phyloP scores from a whole-genome alignment of 2,888 invertebrate species.

The Ariolimax columbianus region DNA sequence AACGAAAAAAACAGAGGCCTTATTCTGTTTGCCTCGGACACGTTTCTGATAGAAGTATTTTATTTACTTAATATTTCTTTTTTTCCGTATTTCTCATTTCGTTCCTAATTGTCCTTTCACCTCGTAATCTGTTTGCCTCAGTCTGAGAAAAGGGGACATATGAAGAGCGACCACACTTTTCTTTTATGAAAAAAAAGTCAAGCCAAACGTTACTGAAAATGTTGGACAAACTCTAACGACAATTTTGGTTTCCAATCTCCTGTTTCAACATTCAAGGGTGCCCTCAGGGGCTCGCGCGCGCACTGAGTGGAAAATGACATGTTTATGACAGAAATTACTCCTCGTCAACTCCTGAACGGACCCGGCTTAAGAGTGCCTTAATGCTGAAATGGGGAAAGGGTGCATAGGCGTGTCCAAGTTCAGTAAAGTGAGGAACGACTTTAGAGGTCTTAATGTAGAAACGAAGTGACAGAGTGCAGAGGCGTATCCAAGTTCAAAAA shows the following conservation, averaged over 20 bases:
- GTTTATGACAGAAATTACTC: not conserved
- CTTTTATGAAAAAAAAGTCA: not conserved
- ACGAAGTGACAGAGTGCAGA: no score
- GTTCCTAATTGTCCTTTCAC: no score
- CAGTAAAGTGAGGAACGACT: not conserved
- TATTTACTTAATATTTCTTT: no score
- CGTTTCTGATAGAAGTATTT: no score
- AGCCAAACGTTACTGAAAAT: not conserved
- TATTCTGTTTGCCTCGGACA: no score
- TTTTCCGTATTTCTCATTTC: no score
- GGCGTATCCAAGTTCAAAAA: no score
- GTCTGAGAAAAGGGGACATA: no score
- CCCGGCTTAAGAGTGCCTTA: not conserved
- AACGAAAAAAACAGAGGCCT: no score
- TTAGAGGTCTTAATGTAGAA: no score
- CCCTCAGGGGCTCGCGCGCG: not conserved
- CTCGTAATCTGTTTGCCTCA: no score
- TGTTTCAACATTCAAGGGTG: not conserved
- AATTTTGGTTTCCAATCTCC: constrained; percentile 20
- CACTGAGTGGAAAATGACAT: constrained; percentile 21
- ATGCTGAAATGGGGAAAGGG: not conserved
- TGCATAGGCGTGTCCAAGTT: not conserved
- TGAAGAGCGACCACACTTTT: no score
- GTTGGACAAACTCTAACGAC: not conserved
- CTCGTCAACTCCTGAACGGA: not conserved